Conservation (phyloP, 2,797 vertebrate species). For the Alcedo atthis region DNA sequence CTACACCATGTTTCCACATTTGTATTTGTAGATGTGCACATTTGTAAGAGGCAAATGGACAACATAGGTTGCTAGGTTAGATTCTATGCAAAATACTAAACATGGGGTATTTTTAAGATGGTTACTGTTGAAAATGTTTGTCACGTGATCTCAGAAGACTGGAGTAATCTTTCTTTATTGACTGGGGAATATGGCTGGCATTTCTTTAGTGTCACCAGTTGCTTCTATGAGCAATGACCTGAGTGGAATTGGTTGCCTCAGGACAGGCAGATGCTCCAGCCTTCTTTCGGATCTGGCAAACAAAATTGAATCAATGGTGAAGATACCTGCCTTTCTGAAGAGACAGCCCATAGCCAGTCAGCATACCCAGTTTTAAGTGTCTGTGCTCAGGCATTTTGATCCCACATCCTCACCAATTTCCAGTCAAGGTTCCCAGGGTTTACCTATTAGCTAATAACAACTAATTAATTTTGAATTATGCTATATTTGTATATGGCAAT, state of each 20-base stretch:
- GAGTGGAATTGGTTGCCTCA: background rate
- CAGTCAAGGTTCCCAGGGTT: background rate
- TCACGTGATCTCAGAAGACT: background rate
- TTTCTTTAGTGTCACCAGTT: background rate
- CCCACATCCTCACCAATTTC: background rate
- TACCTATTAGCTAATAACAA: background rate
- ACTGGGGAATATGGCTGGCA: background rate
- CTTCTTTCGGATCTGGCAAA: background rate
- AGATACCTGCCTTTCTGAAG: background rate
- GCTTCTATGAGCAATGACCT: background rate
- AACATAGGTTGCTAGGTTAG: background rate
- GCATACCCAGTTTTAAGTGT: background rate
- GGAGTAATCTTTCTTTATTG: background rate
- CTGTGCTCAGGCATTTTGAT: background rate
- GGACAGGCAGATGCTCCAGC: background rate
- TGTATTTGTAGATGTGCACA: background rate
- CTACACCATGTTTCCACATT: fast-evolving
- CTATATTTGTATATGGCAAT: background rate
- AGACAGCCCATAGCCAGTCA: background rate
- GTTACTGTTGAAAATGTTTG: background rate
- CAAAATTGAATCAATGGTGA: background rate
- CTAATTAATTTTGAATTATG: background rate
- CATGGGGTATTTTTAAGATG: background rate
- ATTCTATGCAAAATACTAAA: background rate
- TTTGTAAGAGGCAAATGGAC: background rate